A percentile compares a stretch with the other conserved stretches of the same genome.
Evolutionary conservation across 1,140 invertebrate species (phyloP).

Genomic region (Lethocerus indicus): DNA sequence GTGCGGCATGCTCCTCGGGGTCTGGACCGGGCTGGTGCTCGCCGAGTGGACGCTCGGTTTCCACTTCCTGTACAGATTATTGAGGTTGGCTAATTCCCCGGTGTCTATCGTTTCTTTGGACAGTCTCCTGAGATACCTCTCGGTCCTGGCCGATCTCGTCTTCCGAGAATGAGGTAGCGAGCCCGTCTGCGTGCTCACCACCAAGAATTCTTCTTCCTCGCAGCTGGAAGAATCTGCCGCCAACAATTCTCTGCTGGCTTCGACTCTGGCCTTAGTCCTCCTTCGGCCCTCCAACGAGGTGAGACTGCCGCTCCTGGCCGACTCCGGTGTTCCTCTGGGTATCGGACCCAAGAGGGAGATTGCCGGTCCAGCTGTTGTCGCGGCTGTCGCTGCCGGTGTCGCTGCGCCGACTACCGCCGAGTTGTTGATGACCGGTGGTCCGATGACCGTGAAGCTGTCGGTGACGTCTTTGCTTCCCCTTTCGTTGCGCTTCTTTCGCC

Average conservation of each 20-base stretch:
- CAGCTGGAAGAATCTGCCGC: constrained; percentile 50
- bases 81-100: too few relatives aligned
- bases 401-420: constrained; percentile 2
- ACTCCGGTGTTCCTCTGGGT: neutral
- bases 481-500: constrained; percentile 13
- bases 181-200: too few relatives aligned
- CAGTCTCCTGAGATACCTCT: constrained; percentile 55
- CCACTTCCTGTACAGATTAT: too few relatives aligned
- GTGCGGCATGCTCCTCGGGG: constrained; percentile 9
- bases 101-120: constrained; percentile 56
- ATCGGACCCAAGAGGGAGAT: neutral
- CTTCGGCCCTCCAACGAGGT: constrained; percentile 19
- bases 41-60: constrained; percentile 17
- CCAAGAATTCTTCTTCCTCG: too few relatives aligned
- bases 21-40: constrained; percentile 20
- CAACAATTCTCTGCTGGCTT: constrained; percentile 40
- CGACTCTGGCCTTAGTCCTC: constrained; percentile 42
- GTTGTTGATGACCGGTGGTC: neutral
- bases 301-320: constrained; percentile 18
- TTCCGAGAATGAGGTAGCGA: too few relatives aligned
- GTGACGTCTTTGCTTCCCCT: constrained; percentile 19
- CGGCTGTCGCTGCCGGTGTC: neutral
- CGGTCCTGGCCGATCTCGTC: constrained; percentile 50
- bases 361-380: neutral
- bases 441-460: constrained; percentile 12